Conservation (phyloP, 2,797 vertebrate genomes). For the Bryconaethiops microstoma region DNA sequence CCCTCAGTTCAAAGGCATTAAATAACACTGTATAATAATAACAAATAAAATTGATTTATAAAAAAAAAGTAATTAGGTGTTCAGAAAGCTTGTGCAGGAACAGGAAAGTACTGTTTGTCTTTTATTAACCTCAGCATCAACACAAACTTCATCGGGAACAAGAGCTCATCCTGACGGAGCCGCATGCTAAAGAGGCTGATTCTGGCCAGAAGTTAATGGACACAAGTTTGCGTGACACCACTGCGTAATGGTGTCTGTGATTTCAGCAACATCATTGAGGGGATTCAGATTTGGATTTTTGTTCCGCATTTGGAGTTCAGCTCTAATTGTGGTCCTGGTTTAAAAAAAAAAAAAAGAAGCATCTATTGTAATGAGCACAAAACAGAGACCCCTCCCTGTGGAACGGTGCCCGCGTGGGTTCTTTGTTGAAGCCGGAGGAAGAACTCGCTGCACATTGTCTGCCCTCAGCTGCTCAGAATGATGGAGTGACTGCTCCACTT, state of each 20-base stretch:
- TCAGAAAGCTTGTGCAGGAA: neutral
- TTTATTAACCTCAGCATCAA: neutral
- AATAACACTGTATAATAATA: neutral
- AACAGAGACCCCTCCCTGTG: neutral
- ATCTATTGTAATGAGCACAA: neutral
- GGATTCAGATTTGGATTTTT: too few species aligned
- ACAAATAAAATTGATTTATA: neutral
- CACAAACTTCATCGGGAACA: neutral
- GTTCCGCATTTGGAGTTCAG: neutral
- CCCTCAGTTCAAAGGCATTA: neutral
- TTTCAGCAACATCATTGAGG: too few species aligned
- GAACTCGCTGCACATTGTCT: neutral
- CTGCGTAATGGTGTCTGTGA: neutral
- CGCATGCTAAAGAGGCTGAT: neutral
- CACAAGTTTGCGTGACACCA: neutral
- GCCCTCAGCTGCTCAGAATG: neutral
- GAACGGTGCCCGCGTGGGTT: neutral
- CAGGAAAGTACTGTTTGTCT: neutral
- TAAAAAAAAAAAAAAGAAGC: neutral
- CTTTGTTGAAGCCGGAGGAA: neutral
- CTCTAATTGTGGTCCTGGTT: neutral
- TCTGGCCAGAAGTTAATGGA: neutral
- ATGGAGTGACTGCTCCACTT: neutral
- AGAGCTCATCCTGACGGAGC: neutral
- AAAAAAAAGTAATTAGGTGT: neutral